Base-by-base conservation (phyloP, 2,113 vertebrate species). In the Eleginops maclovinus region DNA sequence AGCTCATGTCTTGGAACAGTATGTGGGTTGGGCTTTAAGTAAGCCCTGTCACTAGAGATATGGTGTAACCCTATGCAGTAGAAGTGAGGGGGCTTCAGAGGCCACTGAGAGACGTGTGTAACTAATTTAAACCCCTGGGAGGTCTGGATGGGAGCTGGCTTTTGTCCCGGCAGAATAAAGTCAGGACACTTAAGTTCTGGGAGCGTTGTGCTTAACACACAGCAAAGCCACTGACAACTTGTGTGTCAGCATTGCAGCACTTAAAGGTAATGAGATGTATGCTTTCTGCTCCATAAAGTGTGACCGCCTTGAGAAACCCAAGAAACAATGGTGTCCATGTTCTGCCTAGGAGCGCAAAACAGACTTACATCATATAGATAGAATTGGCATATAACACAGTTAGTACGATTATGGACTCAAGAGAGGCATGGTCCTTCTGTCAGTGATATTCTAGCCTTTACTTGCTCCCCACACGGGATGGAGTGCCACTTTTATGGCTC, bases 101-200 rank as follows among this genome's bases (percentile, higher is more conserved):
- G 75, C 83, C 83, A 77, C 49, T 64, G 51, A 83, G 78, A 83
- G 58, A 79, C 73, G 58, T 9, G 83, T 80, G 87, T 76, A 68
- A 87, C 87, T 93, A 93, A 94, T 93, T 91, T 91, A 86, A 93
- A 86, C 93, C 87, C 87, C 41, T 67, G 92, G 91, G 93, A 94
- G 69, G 67, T 79, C 87, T 40, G 80, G 58, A 80, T 77, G 89
- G 85, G 78, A 44, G 53, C 77, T 77, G 83, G 43, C 85, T 85
- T 92, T 91, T 84, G 80, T 88, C 86, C 72, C 50, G 21, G 58
- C 58, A 73, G 78, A 85, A 81, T 75, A 78, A 76, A 87, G 84
- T 78, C 79, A 74, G 81, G 79, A 76, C 73, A 81, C 70, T 88
- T 87, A 44, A n/a, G 80, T 72, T 84, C 79, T 71, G 76, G 77